Evolutionary conservation across 2,888 invertebrate species (phyloP), one percentile per base, ranked within the genome.

Genomic region (Polia nebulosa): DNA sequence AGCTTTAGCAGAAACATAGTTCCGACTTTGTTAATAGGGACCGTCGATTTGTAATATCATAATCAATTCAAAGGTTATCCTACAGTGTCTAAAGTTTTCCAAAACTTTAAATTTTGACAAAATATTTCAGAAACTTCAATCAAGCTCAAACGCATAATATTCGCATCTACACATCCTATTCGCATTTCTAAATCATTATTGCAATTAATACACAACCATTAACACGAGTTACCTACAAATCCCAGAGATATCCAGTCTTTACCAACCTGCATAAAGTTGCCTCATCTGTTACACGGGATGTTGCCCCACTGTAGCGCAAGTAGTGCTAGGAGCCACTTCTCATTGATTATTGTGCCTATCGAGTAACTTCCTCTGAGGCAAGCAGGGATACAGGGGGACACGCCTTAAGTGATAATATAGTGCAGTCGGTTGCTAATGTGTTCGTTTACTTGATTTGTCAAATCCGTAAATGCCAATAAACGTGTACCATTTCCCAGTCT

Each of bases 201-300:
- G n/a, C n/a, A n/a, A n/a, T n/a, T n/a, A n/a, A n/a, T n/a, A n/a
- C n/a, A n/a, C n/a, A n/a, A n/a, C n/a, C n/a, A n/a, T n/a, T n/a
- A n/a, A n/a, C n/a, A n/a, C n/a, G n/a, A n/a, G n/a, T n/a, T n/a
- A 52, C 3, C 1, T 9, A 8, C 44, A 17, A 69, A 36, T 67
- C 49, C 51, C 53, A 34, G 52, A 65, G 63, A 57, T 39, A 66
- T 51, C 25, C 47, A 22, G 47, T 52, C 27, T 44, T 58, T 66
- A 22, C 62, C 20, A 36, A 51, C 39, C 39, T 70, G 52, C 60
- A 44, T 36, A 6, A n/a, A 36, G 57, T 73, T 55, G 49, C 64
- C 17, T 25, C 59, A 75, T 76, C 57, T 25, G 60, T 77, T 68
- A 45, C 67, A 65, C 51, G 27, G 80, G 80, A 80, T 60, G 44